These are phyloP conservation scores for Chlorospingus flavigularis DNA, from an alignment of 2,797 vertebrate species.

Conservation along the genomic window DNA sequence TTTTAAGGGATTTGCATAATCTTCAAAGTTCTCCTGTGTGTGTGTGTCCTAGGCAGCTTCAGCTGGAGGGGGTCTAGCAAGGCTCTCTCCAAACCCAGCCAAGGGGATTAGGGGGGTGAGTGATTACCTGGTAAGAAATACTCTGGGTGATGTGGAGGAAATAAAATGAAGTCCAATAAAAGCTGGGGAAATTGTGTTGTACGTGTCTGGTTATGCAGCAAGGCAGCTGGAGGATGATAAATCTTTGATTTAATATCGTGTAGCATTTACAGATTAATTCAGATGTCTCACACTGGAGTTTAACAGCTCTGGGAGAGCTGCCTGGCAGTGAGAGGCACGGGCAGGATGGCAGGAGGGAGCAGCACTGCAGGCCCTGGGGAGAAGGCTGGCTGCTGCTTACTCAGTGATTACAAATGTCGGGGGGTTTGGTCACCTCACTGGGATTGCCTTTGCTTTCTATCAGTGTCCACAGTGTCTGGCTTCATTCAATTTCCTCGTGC, in stretches of 20 bases:
- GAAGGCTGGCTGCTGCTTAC: background rate
- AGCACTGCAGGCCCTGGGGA: rapidly evolving
- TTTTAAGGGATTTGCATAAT: background rate
- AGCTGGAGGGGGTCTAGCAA: background rate
- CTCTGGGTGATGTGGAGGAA: background rate
- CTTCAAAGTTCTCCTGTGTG: background rate
- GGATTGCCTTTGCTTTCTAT: background rate
- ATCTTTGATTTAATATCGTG: background rate
- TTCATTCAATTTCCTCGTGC: rapidly evolving
- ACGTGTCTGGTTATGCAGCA: rapidly evolving
- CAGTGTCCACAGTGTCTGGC: too few species aligned
- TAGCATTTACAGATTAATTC: background rate
- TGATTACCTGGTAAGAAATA: background rate
- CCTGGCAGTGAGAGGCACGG: background rate
- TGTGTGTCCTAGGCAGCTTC: background rate
- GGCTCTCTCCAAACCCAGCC: background rate
- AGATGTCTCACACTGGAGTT: background rate
- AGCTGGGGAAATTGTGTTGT: background rate
- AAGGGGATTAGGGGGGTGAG: background rate
- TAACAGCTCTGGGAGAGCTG: background rate
- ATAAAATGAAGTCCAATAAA: rapidly evolving
- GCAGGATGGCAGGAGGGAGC: rapidly evolving
- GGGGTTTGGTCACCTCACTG: background rate
- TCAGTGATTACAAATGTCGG: background rate
- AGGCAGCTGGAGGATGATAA: background rate